These are phyloP conservation scores for Temnothorax nylanderi DNA, from an alignment of 1,140 invertebrate genomes.

Conservation along the genomic window DNA sequence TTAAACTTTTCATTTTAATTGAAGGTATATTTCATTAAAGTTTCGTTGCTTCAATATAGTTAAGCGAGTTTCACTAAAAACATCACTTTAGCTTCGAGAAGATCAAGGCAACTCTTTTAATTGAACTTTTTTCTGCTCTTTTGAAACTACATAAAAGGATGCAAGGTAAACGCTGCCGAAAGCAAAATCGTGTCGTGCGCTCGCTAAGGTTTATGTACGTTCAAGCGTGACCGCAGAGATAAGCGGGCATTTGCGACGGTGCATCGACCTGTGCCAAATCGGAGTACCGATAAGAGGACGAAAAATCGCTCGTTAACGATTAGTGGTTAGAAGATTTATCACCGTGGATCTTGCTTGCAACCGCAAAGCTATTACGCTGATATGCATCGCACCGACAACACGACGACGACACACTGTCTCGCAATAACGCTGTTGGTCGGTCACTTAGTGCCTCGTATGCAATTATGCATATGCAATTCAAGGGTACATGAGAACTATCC, in stretches of 20 bases:
- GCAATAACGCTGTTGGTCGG: background rate
- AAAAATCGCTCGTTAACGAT: slow-evolving; percentile 39
- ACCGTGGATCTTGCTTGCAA: slow-evolving; percentile 22
- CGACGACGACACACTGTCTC: slow-evolving; percentile 15
- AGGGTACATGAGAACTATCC: slow-evolving; percentile 31
- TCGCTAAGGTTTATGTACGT: slow-evolving; percentile 31
- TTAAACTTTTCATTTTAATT: slow-evolving; percentile 1
- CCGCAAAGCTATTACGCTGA: slow-evolving; percentile 23
- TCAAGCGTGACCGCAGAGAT: slow-evolving; percentile 56
- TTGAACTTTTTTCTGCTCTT: slow-evolving; percentile 3
- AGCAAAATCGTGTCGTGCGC: slow-evolving; percentile 37
- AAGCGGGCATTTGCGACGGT: slow-evolving; percentile 31
- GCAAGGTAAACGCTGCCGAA: slow-evolving; percentile 27
- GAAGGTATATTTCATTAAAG: slow-evolving; percentile 18
- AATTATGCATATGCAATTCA: slow-evolving; percentile 44
- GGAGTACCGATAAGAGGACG: slow-evolving; percentile 35
- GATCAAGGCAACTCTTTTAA: slow-evolving; percentile 14
- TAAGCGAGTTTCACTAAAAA: background rate
- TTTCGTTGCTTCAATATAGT: background rate
- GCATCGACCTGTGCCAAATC: slow-evolving; percentile 60
- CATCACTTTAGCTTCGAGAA: background rate
- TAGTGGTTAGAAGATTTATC: slow-evolving; percentile 36
- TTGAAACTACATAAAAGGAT: slow-evolving; percentile 15
- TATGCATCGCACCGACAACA: slow-evolving; percentile 29
- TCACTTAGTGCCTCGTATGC: slow-evolving; percentile 13